Conservation (phyloP, 2,113 vertebrate genomes). For the Caretta caretta region DNA sequence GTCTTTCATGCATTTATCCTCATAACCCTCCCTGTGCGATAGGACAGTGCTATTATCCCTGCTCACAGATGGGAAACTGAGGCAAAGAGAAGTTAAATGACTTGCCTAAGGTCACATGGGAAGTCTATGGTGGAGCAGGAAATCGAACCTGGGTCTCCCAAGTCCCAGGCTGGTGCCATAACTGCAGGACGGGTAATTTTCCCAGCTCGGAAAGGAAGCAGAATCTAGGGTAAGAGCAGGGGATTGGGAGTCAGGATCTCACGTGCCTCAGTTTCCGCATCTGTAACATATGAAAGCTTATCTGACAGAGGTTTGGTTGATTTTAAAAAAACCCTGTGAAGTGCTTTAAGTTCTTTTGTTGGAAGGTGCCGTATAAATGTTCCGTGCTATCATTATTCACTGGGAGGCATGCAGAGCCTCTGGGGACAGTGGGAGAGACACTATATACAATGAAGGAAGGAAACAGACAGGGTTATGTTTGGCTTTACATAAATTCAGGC, state of each 20-base stretch:
- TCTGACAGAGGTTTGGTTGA: not conserved
- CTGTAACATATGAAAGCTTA: not conserved
- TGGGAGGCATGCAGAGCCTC: fast-evolving
- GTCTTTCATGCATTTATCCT: not conserved
- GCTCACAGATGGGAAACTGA: not conserved
- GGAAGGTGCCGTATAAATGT: not conserved
- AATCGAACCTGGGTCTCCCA: not conserved
- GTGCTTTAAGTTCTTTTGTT: fast-evolving
- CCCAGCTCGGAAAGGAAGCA: not conserved
- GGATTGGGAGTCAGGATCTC: not conserved
- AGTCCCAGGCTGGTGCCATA: not conserved
- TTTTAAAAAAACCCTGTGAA: not conserved
- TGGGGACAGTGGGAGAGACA: not conserved
- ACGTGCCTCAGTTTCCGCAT: not conserved
- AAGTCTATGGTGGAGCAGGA: not conserved
- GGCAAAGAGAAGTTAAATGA: not conserved
- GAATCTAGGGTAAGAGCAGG: not conserved
- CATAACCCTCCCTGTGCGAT: not conserved
- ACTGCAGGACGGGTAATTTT: not conserved
- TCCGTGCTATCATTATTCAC: fast-evolving
- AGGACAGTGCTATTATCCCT: not conserved
- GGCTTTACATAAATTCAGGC: not conserved
- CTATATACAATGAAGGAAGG: not conserved
- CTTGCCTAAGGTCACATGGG: not conserved
- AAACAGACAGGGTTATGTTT: not conserved